Evolutionary conservation across 1,140 invertebrate genomes (phyloP).

Genomic region (Drosophila pruinosa): DNA sequence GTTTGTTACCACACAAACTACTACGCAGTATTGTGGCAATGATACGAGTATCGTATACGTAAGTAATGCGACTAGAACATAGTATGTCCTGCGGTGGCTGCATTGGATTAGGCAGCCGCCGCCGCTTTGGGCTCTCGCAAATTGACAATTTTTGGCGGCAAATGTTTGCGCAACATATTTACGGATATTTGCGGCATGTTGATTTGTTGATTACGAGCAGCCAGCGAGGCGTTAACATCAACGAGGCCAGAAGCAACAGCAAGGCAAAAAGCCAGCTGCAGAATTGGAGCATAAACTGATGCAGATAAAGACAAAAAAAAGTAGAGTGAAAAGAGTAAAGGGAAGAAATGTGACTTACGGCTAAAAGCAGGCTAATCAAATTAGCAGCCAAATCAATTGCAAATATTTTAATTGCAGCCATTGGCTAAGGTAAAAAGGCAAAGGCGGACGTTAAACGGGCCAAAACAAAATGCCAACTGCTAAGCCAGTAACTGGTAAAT

Average conservation of each 20-base stretch:
- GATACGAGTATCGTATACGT: not conserved
- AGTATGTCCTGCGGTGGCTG: not conserved
- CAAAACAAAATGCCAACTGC: not conserved
- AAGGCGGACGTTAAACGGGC: not conserved
- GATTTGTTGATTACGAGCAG: constrained; percentile 42
- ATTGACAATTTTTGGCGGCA: constrained; percentile 37
- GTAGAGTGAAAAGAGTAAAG: not conserved
- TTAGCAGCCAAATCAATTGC: constrained; percentile 40
- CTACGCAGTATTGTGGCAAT: not conserved
- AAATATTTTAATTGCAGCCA: constrained; percentile 31
- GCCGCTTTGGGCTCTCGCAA: constrained; percentile 1
- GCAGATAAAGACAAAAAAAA: not conserved
- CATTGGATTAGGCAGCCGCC: not conserved
- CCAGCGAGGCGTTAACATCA: too few species aligned
- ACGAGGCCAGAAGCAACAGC: not conserved
- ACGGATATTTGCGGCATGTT: constrained; percentile 37
- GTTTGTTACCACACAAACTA: not conserved
- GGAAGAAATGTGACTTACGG: not conserved
- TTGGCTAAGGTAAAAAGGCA: not conserved
- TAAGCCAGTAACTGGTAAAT: not conserved
- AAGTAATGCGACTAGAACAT: not conserved
- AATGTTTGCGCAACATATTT: constrained; percentile 39
- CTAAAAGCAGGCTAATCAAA: constrained; percentile 53
- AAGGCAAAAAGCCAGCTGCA: not conserved
- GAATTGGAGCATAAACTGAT: not conserved